phyloP scores from a whole-genome alignment of 2,113 vertebrate species.

The Tragelaphus buxtoni region DNA sequence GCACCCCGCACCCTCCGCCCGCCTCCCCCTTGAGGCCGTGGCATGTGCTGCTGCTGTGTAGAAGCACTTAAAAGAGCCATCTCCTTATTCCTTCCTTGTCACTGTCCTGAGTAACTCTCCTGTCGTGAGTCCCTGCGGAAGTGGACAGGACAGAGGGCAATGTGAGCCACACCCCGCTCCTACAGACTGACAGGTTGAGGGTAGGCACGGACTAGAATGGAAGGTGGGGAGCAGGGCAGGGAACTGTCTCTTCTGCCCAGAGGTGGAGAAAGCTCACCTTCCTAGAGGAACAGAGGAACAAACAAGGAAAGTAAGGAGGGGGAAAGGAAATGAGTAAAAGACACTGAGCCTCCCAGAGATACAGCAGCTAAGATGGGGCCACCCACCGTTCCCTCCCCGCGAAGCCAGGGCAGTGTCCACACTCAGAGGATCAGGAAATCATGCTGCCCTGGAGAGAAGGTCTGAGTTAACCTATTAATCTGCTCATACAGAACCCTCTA shows the following conservation, averaged over 20 bases:
- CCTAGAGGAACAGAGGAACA: not conserved
- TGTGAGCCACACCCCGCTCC: not conserved
- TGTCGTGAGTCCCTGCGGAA: not conserved
- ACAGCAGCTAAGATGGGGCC: not conserved
- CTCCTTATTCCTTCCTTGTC: not conserved
- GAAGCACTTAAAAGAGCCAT: not conserved
- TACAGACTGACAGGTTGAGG: not conserved
- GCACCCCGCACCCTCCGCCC: rapidly evolving
- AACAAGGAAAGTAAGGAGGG: not conserved
- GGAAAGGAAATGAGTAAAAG: not conserved
- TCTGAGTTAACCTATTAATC: not conserved
- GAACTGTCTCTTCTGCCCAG: not conserved
- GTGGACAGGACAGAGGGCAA: not conserved
- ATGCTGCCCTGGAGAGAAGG: not conserved
- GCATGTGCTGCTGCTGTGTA: not conserved
- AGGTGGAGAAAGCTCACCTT: not conserved
- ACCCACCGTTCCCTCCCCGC: not conserved
- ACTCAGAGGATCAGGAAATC: not conserved
- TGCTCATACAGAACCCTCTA: not conserved
- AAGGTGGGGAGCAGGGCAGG: not conserved
- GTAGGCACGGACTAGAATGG: not conserved
- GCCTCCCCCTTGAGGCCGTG: not conserved
- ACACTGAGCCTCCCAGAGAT: not conserved
- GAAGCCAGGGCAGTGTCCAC: not conserved
- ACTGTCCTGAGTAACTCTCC: not conserved